phyloP scores from a whole-genome alignment of 2,113 vertebrate species.

The Patagioenas fasciata region DNA sequence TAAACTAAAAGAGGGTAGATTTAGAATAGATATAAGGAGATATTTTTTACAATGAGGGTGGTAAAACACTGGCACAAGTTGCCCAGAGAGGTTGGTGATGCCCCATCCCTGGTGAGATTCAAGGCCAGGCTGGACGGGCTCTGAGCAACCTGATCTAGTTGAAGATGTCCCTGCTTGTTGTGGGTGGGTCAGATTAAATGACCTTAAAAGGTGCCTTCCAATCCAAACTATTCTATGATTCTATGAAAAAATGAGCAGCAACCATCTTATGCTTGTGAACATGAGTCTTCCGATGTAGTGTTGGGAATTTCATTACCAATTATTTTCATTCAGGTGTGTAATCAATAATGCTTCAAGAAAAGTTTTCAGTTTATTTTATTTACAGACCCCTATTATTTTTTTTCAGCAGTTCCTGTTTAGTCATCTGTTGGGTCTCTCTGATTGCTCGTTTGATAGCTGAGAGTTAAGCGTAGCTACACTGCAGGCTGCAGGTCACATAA shows the following conservation, averaged over 20 bases:
- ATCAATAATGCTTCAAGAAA: background rate
- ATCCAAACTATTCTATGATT: too few relatives aligned
- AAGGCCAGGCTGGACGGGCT: background rate
- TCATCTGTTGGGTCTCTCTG: background rate
- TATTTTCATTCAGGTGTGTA: background rate
- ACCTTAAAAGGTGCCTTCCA: too few relatives aligned
- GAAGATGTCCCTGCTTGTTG: too few relatives aligned
- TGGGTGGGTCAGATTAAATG: too few relatives aligned
- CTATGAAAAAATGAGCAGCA: background rate
- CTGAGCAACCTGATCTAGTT: too few relatives aligned
- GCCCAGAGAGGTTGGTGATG: background rate
- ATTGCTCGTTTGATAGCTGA: background rate
- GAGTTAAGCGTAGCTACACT: background rate
- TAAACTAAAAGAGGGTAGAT: background rate
- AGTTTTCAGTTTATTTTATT: background rate
- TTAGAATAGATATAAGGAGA: background rate
- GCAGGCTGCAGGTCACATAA: background rate
- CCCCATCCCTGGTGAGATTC: background rate
- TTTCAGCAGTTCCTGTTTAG: background rate
- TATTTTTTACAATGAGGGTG: background rate
- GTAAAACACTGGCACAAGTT: background rate
- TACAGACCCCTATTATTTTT: background rate
- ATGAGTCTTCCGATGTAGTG: background rate
- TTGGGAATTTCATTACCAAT: background rate
- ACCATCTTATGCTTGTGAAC: background rate